Conservation (phyloP, 2,888 invertebrate genomes). For the Drosophila tanythrix region DNA sequence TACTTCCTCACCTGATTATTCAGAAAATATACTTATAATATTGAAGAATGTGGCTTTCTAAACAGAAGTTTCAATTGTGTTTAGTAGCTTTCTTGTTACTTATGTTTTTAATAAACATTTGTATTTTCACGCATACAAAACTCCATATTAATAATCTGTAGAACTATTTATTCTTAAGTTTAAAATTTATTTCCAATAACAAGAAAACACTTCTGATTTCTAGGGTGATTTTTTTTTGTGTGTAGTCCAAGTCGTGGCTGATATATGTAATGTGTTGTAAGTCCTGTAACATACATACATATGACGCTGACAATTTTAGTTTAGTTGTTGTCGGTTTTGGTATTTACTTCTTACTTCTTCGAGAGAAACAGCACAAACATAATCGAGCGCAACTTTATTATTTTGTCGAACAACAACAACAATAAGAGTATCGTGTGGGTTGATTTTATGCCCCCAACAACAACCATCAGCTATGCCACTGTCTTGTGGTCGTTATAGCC, state of each 20-base stretch:
- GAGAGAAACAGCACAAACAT: slow-evolving; percentile 55
- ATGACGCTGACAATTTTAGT: slow-evolving; percentile 75
- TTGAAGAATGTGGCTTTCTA: background rate
- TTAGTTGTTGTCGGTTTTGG: slow-evolving; percentile 71
- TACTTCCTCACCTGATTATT: background rate
- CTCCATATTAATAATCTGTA: background rate
- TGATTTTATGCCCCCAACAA: slow-evolving; percentile 44
- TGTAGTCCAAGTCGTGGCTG: slow-evolving; percentile 29
- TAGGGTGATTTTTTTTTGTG: background rate
- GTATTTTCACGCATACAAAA: background rate
- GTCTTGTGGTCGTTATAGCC: slow-evolving; percentile 62
- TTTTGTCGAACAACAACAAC: slow-evolving; percentile 66
- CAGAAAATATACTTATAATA: background rate
- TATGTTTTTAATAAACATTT: background rate
- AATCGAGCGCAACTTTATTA: slow-evolving; percentile 80
- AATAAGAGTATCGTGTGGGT: slow-evolving; percentile 26
- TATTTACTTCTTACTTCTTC: slow-evolving; percentile 62
- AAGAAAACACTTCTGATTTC: background rate
- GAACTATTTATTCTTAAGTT: background rate
- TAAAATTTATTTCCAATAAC: background rate
- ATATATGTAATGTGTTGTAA: slow-evolving; percentile 70
- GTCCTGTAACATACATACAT: slow-evolving; percentile 52
- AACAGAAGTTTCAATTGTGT: too few relatives aligned
- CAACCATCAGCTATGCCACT: slow-evolving; percentile 4
- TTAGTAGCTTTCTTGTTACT: background rate